Conservation (phyloP, 2,113 vertebrate genomes). For the Oncorhynchus kisutch region DNA sequence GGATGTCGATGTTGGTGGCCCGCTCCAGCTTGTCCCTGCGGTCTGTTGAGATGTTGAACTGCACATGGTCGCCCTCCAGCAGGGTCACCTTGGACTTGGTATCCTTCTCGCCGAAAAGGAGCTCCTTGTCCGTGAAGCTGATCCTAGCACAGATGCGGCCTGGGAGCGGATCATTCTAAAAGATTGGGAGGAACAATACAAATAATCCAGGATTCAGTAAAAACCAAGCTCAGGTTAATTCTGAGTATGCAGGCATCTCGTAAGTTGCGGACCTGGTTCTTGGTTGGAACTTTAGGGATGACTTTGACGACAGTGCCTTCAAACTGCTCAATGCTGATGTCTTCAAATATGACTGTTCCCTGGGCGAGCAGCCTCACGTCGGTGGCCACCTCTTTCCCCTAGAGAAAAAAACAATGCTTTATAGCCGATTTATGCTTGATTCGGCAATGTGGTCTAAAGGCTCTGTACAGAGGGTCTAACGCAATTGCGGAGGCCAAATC, state of each 20-base stretch:
- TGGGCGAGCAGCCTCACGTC: conserved; percentile 95
- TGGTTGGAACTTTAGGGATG: conserved; percentile 96
- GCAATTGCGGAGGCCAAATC: too few species aligned
- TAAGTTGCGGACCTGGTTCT: conserved; percentile 85
- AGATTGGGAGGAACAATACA: background rate
- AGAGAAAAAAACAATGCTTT: conserved; percentile 8
- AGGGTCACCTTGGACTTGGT: conserved; percentile 98
- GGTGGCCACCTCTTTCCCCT: conserved; percentile 98
- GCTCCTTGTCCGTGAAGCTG: conserved; percentile 90
- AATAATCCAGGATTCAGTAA: background rate
- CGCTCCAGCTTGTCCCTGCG: conserved; percentile 95
- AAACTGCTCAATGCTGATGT: conserved; percentile 98
- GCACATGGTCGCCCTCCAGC: conserved; percentile 93
- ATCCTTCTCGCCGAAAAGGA: conserved; percentile 98
- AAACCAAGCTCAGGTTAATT: background rate
- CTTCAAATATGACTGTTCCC: conserved; percentile 98
- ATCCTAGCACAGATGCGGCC: conserved; percentile 94
- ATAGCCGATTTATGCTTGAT: too few species aligned
- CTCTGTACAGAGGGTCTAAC: too few species aligned
- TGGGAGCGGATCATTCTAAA: conserved; percentile 91
- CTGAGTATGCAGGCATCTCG: background rate
- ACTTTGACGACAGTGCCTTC: conserved; percentile 96
- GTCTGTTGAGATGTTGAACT: conserved; percentile 98
- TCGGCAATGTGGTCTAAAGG: too few species aligned
- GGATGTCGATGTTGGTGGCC: conserved; percentile 96